phyloP scores from a whole-genome alignment of 2,888 invertebrate genomes.

The Plutella xylostella region DNA sequence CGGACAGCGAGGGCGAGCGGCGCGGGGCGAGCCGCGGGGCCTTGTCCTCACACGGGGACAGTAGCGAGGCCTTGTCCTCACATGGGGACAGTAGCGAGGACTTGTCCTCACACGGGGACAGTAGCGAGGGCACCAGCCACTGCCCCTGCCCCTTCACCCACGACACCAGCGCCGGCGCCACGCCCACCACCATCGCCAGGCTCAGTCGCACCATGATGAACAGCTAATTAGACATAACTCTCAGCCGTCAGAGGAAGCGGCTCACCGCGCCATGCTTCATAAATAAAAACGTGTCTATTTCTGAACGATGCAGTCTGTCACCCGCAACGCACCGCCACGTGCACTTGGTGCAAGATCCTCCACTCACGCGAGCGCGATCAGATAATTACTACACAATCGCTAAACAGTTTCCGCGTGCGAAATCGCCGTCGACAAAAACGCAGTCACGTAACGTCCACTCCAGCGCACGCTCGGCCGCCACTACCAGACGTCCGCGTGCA shows the following conservation, averaged over 20 bases:
- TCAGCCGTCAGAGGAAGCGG: constrained; percentile 19
- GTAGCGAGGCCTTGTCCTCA: constrained; percentile 31
- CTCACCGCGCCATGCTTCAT: constrained; percentile 36
- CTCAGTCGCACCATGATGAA: constrained; percentile 52
- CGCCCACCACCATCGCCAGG: constrained; percentile 63
- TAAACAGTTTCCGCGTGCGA: constrained; percentile 19
- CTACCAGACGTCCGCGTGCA: neutral
- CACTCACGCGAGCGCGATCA: neutral
- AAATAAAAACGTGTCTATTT: constrained; percentile 52
- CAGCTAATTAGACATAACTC: constrained; percentile 15
- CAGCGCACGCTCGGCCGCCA: neutral
- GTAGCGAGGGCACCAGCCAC: constrained; percentile 28
- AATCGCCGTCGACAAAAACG: neutral
- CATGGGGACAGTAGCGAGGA: constrained; percentile 24
- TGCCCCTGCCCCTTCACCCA: constrained; percentile 57
- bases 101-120: constrained; percentile 38
- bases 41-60: constrained; percentile 35
- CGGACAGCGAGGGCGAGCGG: constrained; percentile 58
- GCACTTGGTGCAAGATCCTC: constrained; percentile 28
- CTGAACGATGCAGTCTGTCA: constrained; percentile 31
- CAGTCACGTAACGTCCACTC: neutral
- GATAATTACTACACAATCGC: neutral
- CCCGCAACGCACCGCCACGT: constrained; percentile 31
- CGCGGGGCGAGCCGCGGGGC: constrained; percentile 42
- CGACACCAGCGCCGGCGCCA: constrained; percentile 60